A percentile compares a stretch with the other conserved stretches of the same genome.
These are phyloP conservation scores for Mionectes macconnelli DNA, from an alignment of 2,113 vertebrate species.

Conservation along the genomic window DNA sequence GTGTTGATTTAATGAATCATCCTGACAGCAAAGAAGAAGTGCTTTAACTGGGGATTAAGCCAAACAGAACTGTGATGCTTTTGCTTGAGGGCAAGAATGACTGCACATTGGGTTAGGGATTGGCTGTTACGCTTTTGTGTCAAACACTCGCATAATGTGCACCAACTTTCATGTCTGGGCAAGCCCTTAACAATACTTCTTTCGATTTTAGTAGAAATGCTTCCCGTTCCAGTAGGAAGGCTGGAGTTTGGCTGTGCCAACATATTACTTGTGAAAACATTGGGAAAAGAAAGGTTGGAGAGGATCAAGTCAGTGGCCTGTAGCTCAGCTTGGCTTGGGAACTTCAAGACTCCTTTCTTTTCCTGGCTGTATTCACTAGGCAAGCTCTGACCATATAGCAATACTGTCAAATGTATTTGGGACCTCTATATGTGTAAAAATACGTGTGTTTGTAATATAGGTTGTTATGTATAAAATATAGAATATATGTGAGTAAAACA, in stretches of 20 bases:
- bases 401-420: background rate
- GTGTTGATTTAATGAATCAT: constrained; percentile 40
- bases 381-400: background rate
- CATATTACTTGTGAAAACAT: background rate
- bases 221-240: background rate
- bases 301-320: background rate
- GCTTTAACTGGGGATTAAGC: constrained; percentile 13
- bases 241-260: background rate
- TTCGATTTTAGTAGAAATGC: background rate
- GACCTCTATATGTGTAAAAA: background rate
- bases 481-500: background rate
- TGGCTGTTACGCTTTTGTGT: background rate
- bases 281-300: background rate
- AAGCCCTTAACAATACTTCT: background rate
- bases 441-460: background rate
- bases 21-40: background rate
- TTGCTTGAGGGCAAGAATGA: background rate
- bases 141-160: background rate
- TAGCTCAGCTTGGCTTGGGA: background rate
- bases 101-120: background rate
- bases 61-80: constrained; percentile 19
- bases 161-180: constrained; percentile 7
- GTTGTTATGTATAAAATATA: background rate
- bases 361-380: background rate
- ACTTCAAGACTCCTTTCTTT: background rate